Evolutionary conservation across 1,140 invertebrate species (phyloP).

Genomic region (Tribolium castaneum): DNA sequence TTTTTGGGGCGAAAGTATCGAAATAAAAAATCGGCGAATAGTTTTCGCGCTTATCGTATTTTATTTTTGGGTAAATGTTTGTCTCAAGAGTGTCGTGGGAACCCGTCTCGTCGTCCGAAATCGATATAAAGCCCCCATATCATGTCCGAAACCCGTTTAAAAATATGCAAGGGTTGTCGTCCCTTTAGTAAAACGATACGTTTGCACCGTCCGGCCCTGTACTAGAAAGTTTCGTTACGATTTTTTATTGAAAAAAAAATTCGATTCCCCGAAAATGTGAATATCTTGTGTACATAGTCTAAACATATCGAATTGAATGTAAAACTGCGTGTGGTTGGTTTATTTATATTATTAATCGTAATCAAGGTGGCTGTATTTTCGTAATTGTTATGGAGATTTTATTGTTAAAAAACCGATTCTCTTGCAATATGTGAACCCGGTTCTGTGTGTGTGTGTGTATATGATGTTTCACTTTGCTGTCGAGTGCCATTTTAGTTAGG

Average conservation of each 20-base stretch:
- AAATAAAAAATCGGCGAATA: no score
- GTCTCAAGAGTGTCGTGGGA: slow-evolving; percentile 21
- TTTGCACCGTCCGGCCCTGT: slow-evolving; percentile 12
- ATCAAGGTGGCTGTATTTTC: slow-evolving; percentile 40
- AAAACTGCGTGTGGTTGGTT: slow-evolving; percentile 37
- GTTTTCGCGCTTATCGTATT: no score
- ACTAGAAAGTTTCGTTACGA: neutral
- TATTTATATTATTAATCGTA: slow-evolving; percentile 41
- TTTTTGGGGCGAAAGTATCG: no score
- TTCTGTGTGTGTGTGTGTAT: slow-evolving; percentile 16
- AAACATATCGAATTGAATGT: slow-evolving; percentile 43
- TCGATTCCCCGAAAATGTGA: slow-evolving; percentile 17
- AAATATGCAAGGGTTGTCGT: slow-evolving; percentile 31
- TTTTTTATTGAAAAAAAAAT: slow-evolving; percentile 15
- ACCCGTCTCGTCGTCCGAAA: slow-evolving; percentile 18
- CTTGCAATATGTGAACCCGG: slow-evolving; percentile 36
- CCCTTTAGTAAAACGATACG: slow-evolving; percentile 37
- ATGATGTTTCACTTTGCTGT: slow-evolving; percentile 11
- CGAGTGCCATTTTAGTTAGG: slow-evolving; percentile 16
- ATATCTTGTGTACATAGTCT: slow-evolving; percentile 38
- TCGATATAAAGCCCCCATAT: slow-evolving; percentile 20
- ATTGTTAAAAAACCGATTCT: slow-evolving; percentile 21
- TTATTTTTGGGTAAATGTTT: neutral
- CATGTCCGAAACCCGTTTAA: slow-evolving; percentile 33
- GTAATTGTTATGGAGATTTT: slow-evolving; percentile 41